Conservation (phyloP, 1,140 invertebrate genomes). For the Branchinecta lynchi region DNA sequence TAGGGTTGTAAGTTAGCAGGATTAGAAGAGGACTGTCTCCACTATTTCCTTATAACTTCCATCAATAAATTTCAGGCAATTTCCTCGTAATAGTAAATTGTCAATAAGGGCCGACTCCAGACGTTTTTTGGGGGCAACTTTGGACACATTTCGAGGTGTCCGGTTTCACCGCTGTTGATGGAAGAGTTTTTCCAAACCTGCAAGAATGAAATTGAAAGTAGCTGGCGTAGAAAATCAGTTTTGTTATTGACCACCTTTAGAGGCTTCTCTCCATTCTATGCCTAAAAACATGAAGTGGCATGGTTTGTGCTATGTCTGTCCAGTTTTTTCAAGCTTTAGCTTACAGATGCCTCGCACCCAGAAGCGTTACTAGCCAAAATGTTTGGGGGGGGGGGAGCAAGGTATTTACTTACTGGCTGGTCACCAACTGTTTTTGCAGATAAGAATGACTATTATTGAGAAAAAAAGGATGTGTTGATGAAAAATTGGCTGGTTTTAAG, state of each 20-base stretch:
- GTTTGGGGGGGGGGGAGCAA: too few relatives aligned
- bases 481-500: too few relatives aligned
- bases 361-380: too few relatives aligned
- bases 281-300: neutral
- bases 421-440: too few relatives aligned
- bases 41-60: too few relatives aligned
- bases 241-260: neutral
- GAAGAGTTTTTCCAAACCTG: neutral
- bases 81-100: neutral
- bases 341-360: neutral
- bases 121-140: neutral
- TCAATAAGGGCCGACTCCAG: neutral
- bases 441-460: too few relatives aligned
- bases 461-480: too few relatives aligned
- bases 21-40: too few relatives aligned
- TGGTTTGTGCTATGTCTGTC: neutral
- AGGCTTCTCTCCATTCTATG: constrained; percentile 1
- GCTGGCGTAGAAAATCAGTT: neutral
- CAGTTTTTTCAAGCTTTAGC: neutral
- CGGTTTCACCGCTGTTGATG: neutral
- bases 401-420: too few relatives aligned
- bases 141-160: neutral
- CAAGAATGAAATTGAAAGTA: neutral
- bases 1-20: too few relatives aligned
- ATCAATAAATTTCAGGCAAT: too few relatives aligned